phyloP scores from a whole-genome alignment of 2,797 vertebrate genomes.

The Phyllotis vaccarum region DNA sequence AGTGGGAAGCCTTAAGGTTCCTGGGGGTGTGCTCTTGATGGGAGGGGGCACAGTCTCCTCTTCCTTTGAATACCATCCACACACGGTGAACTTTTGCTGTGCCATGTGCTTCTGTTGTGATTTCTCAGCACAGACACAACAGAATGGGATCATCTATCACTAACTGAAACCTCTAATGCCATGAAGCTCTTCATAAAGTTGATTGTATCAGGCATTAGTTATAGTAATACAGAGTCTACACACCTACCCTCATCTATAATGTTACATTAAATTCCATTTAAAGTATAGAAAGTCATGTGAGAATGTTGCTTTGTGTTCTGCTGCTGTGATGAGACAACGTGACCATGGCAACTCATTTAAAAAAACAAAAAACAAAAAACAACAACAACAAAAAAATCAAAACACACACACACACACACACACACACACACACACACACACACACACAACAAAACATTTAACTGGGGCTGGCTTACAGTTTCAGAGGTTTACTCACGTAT shows the following conservation, averaged over 20 bases:
- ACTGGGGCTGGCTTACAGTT: background rate
- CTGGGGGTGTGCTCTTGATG: background rate
- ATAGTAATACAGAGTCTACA: background rate
- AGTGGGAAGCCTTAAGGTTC: background rate
- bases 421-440: no score
- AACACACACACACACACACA: no score
- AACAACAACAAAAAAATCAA: no score
- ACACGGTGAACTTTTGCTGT: background rate
- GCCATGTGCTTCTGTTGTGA: background rate
- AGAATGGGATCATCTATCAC: background rate
- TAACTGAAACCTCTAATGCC: background rate
- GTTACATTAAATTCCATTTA: background rate
- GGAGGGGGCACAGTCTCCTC: background rate
- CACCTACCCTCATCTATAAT: background rate
- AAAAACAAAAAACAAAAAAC: no score
- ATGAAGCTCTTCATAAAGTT: background rate
- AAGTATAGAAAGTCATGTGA: background rate
- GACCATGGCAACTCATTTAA: background rate
- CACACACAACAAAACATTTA: background rate
- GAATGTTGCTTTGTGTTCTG: background rate
- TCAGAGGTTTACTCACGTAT: background rate
- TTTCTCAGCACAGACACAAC: background rate
- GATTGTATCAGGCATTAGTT: background rate
- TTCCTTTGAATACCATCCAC: background rate
- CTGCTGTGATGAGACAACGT: background rate